Conservation (phyloP, 2,113 vertebrate genomes). For the Cyrtonyx montezumae region DNA sequence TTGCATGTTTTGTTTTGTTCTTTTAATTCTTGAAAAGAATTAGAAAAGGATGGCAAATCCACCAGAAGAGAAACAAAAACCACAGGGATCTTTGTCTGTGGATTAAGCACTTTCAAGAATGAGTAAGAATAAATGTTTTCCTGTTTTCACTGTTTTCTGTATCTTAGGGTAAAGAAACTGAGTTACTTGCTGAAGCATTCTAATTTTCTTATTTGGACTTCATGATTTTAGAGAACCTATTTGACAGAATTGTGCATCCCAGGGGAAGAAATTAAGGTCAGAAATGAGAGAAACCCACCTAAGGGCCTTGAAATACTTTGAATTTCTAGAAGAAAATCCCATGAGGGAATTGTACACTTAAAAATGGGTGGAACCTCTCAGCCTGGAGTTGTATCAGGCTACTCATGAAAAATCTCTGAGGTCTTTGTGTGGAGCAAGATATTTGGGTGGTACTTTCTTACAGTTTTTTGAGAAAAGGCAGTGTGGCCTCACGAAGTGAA, state of each 20-base stretch:
- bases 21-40: conserved; percentile 39
- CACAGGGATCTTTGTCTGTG: not conserved
- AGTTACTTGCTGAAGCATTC: not conserved
- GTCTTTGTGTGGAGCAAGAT: conserved; percentile 14
- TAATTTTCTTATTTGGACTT: not conserved
- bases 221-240: not conserved
- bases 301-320: conserved; percentile 23
- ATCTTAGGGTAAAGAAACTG: not conserved
- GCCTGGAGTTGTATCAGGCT: conserved; percentile 40
- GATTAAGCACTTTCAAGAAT: not conserved
- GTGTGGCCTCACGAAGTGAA: conserved; percentile 19
- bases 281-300: conserved; percentile 16
- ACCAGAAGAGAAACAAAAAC: conserved; percentile 37
- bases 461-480: conserved; percentile 3
- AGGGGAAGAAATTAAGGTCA: conserved; percentile 37
- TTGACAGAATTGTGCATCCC: not conserved
- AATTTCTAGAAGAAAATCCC: conserved; percentile 34
- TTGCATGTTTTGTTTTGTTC: conserved; percentile 12
- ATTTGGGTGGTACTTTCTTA: conserved; percentile 32
- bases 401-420: conserved; percentile 18
- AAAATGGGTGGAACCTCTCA: conserved; percentile 37
- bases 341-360: conserved; percentile 18
- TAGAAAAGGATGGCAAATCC: conserved; percentile 21
- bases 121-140: conserved; percentile 8
- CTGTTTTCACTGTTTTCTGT: conserved; percentile 27